Evolutionary conservation across 2,113 vertebrate species (phyloP).

Genomic region (Phoenicopterus ruber): DNA sequence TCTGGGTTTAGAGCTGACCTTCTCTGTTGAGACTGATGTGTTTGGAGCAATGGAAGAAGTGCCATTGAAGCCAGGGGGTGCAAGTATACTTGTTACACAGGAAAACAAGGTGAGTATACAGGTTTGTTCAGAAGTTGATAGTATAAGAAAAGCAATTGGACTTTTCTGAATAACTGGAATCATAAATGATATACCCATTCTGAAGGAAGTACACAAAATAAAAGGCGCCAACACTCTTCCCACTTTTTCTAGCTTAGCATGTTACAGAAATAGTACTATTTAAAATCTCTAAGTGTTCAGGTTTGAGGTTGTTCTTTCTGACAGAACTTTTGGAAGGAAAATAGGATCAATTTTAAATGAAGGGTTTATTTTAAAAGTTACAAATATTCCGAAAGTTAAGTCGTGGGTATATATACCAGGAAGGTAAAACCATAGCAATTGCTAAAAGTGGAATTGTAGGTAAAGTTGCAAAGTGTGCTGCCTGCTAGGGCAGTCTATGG

Average conservation of each 20-base stretch:
- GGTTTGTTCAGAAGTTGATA: neutral
- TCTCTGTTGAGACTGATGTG: conserved; percentile 96
- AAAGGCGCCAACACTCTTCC: neutral
- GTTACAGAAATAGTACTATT: neutral
- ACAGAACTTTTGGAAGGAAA: neutral
- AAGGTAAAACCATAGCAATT: neutral
- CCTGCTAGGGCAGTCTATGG: neutral
- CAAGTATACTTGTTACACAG: conserved; percentile 91
- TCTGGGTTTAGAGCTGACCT: conserved; percentile 92
- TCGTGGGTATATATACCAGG: neutral
- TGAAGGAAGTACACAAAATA: neutral
- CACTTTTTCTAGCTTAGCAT: neutral
- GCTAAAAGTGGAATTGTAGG: neutral
- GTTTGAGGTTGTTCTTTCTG: neutral
- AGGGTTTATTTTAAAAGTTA: neutral
- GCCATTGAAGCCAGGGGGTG: conserved; percentile 92
- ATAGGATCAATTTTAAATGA: neutral
- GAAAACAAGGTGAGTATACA: conserved; percentile 88
- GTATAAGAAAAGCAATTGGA: neutral
- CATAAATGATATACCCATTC: neutral
- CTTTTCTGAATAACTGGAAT: neutral
- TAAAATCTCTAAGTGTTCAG: neutral
- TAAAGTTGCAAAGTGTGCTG: neutral
- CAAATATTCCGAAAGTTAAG: neutral
- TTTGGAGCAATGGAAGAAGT: conserved; percentile 98